Percentiles rank a stretch among this genome's conserved stretches.
Conservation (phyloP, 2,888 invertebrate genomes). For the Volucella inflata region DNA sequence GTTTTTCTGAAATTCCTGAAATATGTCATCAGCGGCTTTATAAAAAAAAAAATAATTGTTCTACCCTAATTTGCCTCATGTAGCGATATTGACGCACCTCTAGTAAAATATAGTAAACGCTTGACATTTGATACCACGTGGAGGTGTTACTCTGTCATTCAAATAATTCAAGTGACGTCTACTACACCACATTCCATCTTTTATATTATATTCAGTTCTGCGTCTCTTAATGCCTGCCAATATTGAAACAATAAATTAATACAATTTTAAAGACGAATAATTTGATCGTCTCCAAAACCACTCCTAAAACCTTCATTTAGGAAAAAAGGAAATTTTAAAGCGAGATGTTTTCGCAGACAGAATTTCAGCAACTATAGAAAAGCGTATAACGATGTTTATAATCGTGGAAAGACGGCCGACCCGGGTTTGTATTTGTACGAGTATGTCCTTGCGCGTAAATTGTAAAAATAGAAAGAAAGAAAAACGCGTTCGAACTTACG, state of each 20-base stretch:
- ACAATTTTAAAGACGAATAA: constrained; percentile 1
- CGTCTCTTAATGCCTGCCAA: neutral
- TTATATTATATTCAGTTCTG: neutral
- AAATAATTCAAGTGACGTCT: constrained; percentile 32
- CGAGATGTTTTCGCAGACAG: neutral
- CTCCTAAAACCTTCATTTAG: neutral
- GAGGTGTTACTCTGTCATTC: constrained; percentile 45
- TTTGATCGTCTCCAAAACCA: neutral
- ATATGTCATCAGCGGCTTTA: constrained; percentile 52
- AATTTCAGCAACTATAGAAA: neutral
- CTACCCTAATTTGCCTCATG: neutral
- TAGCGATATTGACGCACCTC: constrained; percentile 15
- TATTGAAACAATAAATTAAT: neutral
- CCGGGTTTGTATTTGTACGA: neutral
- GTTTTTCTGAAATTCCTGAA: constrained; percentile 31
- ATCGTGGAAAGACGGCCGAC: constrained; percentile 5
- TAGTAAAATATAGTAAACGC: constrained; percentile 3
- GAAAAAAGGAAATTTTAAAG: neutral
- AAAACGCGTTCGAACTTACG: constrained; percentile 22
- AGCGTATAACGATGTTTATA: constrained; percentile 5
- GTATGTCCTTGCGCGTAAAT: constrained; percentile 15
- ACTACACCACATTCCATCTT: constrained; percentile 29
- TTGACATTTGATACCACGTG: too few relatives aligned
- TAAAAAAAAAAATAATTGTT: constrained; percentile 63
- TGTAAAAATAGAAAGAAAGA: constrained; percentile 32